Evolutionary conservation across 2,888 invertebrate genomes (phyloP), one percentile per base, ranked within the genome.

Genomic region (Phalera bucephala): DNA sequence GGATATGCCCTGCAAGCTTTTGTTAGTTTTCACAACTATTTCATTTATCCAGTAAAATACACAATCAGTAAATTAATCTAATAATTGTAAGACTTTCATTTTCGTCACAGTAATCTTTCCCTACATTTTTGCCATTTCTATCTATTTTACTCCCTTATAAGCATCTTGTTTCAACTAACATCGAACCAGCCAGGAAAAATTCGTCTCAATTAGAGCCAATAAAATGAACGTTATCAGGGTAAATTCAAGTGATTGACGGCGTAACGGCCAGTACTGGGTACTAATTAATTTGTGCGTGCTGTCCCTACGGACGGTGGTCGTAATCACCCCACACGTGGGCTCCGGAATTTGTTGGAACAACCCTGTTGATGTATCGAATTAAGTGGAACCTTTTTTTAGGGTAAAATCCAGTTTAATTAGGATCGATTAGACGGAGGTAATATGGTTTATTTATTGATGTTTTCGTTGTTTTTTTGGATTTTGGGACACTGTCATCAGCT

Each of bases 111-210:
- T n/a, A n/a, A n/a, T n/a, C n/a, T n/a, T n/a, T n/a, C n/a, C n/a
- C n/a, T n/a, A n/a, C n/a, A n/a, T n/a, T n/a, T n/a, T n/a, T n/a
- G n/a, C n/a, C n/a, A n/a, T n/a, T n/a, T n/a, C n/a, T n/a, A n/a
- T n/a, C n/a, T n/a, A n/a, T n/a, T n/a, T n/a, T n/a, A n/a, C n/a
- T n/a, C n/a, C n/a, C n/a, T n/a, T n/a, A n/a, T n/a, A n/a, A n/a
- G n/a, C n/a, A n/a, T n/a, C n/a, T n/a, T n/a, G n/a, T n/a, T n/a
- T n/a, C n/a, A n/a, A n/a, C n/a, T n/a, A n/a, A n/a, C n/a, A n/a
- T n/a, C n/a, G n/a, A n/a, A n/a, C n/a, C n/a, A n/a, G n/a, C n/a
- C 35, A 54, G 52, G 51, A 44, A 50, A 48, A 51, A 50, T 40
- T 46, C 45, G 40, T 49, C 51, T 38, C 31, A 33, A 36, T 33